A percentile compares a stretch with the other conserved stretches of the same genome.
These are phyloP conservation scores for Volucella inflata DNA, from an alignment of 2,888 invertebrate genomes.

Conservation along the genomic window DNA sequence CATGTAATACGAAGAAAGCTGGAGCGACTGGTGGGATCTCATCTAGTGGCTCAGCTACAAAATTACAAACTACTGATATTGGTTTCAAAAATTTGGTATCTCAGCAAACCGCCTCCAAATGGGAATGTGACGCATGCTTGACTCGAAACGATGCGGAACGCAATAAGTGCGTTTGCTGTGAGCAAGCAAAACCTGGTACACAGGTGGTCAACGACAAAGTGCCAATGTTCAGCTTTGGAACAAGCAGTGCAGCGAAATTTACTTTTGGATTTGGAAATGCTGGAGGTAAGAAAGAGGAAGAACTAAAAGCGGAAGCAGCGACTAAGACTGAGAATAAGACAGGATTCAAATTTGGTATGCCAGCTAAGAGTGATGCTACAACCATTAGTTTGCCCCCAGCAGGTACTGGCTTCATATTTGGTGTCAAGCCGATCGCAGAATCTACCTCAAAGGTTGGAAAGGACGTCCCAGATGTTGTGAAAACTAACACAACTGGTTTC, in stretches of 20 bases:
- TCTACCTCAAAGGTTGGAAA: conserved; percentile 57
- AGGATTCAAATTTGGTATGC: conserved; percentile 48
- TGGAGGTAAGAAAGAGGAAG: conserved; percentile 77
- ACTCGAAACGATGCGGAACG: conserved; percentile 85
- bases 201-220: conserved; percentile 73
- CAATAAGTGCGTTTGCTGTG: conserved; percentile 86
- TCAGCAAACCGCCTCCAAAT: conserved; percentile 82
- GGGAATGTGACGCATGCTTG: conserved; percentile 87
- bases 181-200: conserved; percentile 84
- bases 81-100: conserved; percentile 82
- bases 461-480: conserved; percentile 72
- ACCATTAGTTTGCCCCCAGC: conserved; percentile 10
- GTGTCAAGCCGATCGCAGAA: conserved; percentile 64
- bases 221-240: conserved; percentile 80
- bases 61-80: conserved; percentile 77
- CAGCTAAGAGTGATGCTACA: conserved; percentile 27
- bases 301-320: conserved; percentile 65
- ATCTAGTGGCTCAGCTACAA: conserved; percentile 57
- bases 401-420: conserved; percentile 67
- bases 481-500: conserved; percentile 68
- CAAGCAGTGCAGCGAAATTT: conserved; percentile 79
- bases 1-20: conserved; percentile 85
- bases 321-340: conserved; percentile 53
- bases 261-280: conserved; percentile 81
- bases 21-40: conserved; percentile 65